phyloP scores from a whole-genome alignment of 2,888 invertebrate species.

The Zhengitettix transpicula region DNA sequence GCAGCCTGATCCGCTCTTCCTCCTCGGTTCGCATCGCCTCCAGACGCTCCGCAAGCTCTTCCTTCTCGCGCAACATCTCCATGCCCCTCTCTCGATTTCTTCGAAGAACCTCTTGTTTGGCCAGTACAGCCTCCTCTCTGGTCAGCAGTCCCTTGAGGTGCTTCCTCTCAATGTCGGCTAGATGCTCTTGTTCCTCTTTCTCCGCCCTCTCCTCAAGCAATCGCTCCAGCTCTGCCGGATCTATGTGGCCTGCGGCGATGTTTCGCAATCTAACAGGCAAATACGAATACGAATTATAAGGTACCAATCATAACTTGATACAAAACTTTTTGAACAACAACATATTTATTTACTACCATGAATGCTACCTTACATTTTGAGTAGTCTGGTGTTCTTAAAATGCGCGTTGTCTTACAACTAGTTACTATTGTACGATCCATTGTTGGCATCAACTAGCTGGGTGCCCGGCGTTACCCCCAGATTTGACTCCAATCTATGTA shows the following conservation, averaged over 20 bases:
- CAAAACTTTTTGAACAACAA: no score
- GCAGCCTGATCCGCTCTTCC: background rate
- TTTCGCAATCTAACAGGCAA: conserved; percentile 25
- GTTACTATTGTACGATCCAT: no score
- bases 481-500: no score
- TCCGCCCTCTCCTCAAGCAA: conserved; percentile 25
- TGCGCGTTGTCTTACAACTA: no score
- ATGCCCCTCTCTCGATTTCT: background rate
- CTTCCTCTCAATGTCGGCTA: conserved; percentile 38
- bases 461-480: no score
- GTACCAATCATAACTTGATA: no score
- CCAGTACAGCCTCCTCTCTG: conserved; percentile 39
- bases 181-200: conserved; percentile 25
- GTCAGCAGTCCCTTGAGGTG: conserved; percentile 39
- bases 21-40: background rate
- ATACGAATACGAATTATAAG: no score
- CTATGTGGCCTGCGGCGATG: conserved; percentile 29
- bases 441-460: no score
- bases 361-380: no score
- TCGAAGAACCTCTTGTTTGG: conserved; percentile 23
- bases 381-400: no score
- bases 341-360: no score
- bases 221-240: conserved; percentile 27
- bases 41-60: background rate
- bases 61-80: background rate